Percentiles rank a stretch among this genome's conserved stretches.
phyloP scores from a whole-genome alignment of 2,113 vertebrate species.

The Percina caprodes region DNA sequence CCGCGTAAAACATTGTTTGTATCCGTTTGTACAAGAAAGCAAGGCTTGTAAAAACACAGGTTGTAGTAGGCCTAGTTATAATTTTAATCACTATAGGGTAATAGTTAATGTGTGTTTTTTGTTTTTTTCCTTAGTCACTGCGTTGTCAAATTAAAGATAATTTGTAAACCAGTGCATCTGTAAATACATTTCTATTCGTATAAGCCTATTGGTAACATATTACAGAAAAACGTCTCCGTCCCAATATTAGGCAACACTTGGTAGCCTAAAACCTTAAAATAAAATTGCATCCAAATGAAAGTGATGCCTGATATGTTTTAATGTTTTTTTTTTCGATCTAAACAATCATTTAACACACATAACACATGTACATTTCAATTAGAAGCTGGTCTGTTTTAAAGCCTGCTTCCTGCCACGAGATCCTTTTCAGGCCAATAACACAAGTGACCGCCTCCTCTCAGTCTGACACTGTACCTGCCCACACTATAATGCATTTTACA shows the following conservation, averaged over 20 bases:
- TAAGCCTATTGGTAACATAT: not conserved
- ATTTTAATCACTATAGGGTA: not conserved
- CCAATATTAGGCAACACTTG: not conserved
- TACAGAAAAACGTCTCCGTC: not conserved
- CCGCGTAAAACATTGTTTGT: not conserved
- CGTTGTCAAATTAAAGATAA: not conserved
- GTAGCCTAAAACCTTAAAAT: slow-evolving; percentile 34
- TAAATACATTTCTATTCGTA: not conserved
- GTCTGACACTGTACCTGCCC: slow-evolving; percentile 51
- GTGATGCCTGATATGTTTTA: slow-evolving; percentile 82
- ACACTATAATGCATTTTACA: slow-evolving; percentile 59
- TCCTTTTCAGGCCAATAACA: slow-evolving; percentile 56
- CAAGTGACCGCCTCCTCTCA: slow-evolving; percentile 64
- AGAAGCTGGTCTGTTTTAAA: slow-evolving; percentile 46
- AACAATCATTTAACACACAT: slow-evolving; percentile 77
- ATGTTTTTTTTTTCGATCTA: slow-evolving; percentile 74
- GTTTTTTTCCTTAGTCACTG: not conserved
- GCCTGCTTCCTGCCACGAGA: slow-evolving; percentile 53
- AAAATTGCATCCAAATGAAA: slow-evolving; percentile 54
- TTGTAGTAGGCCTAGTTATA: not conserved
- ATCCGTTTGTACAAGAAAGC: not conserved
- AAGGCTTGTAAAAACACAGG: not conserved
- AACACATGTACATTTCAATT: slow-evolving; percentile 76
- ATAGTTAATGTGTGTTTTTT: not conserved
- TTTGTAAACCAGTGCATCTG: not conserved